These are phyloP conservation scores for Eupithecia pulchellata DNA, from an alignment of 2,888 invertebrate genomes.

Conservation along the genomic window DNA sequence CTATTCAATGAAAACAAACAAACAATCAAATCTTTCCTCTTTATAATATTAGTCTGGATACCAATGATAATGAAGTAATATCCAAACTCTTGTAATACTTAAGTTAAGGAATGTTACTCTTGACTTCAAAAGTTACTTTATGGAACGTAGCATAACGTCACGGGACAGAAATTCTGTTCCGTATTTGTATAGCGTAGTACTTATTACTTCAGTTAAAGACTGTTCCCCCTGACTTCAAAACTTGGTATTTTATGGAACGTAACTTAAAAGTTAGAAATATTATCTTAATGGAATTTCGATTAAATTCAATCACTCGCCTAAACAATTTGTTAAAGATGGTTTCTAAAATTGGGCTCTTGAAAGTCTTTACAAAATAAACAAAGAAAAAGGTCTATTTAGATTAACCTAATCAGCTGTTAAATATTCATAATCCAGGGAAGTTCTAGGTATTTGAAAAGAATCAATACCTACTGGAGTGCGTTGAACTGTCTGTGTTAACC, in stretches of 20 bases:
- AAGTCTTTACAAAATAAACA: neutral
- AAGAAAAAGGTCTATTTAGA: neutral
- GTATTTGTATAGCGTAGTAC: too few relatives aligned
- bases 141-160: neutral
- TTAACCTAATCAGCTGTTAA: neutral
- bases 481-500: neutral
- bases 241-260: neutral
- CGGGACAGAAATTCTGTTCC: too few relatives aligned
- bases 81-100: neutral
- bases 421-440: neutral
- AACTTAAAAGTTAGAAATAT: too few relatives aligned
- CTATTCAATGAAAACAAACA: too few relatives aligned
- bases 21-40: too few relatives aligned
- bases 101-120: neutral
- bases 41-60: too few relatives aligned
- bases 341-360: neutral
- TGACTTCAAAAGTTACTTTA: neutral
- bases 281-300: slow-evolving; percentile 4
- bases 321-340: neutral
- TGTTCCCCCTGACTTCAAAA: neutral
- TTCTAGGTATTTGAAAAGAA: neutral
- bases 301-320: neutral
- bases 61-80: too few relatives aligned
- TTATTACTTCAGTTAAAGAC: too few relatives aligned
- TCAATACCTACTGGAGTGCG: neutral